A percentile compares a stretch with the other conserved stretches of the same genome.
These are phyloP conservation scores for Orgyia antiqua DNA, from an alignment of 2,888 invertebrate species.

Conservation along the genomic window DNA sequence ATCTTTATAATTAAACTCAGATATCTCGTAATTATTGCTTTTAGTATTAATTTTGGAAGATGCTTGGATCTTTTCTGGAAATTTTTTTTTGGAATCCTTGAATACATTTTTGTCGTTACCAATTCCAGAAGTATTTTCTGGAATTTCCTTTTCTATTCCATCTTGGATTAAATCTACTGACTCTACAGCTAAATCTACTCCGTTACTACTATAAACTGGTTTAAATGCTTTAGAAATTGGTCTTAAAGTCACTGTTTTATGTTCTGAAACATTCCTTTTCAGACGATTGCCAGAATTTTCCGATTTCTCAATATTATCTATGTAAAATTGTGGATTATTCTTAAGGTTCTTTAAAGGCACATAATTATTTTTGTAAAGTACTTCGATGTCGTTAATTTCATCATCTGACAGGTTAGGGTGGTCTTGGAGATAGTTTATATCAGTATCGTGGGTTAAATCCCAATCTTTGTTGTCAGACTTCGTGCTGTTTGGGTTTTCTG, in stretches of 20 bases:
- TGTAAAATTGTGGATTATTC: not conserved
- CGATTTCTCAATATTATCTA: slow-evolving; percentile 10
- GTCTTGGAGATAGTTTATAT: slow-evolving; percentile 51
- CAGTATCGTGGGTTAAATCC: slow-evolving; percentile 62
- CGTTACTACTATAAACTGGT: no score
- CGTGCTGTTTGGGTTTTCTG: slow-evolving; percentile 3
- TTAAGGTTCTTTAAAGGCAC: slow-evolving; percentile 32
- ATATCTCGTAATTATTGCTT: slow-evolving; percentile 7
- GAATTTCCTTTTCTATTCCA: no score
- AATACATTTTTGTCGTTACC: no score
- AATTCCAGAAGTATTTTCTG: no score
- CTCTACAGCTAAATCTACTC: no score
- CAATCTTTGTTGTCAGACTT: slow-evolving; percentile 25
- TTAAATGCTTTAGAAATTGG: no score
- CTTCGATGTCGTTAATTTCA: slow-evolving; percentile 46
- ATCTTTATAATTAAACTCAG: slow-evolving; percentile 11
- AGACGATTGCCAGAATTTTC: slow-evolving; percentile 16
- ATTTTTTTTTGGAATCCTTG: no score
- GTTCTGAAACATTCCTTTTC: slow-evolving; percentile 9
- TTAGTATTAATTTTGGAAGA: no score
- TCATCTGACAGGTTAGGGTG: slow-evolving; percentile 34
- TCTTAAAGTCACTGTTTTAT: not conserved
- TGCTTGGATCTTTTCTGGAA: no score
- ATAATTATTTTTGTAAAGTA: slow-evolving; percentile 37
- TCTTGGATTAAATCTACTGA: no score